These are phyloP conservation scores for Macrobrachium rosenbergii DNA, from an alignment of 1,140 invertebrate species.

Conservation along the genomic window DNA sequence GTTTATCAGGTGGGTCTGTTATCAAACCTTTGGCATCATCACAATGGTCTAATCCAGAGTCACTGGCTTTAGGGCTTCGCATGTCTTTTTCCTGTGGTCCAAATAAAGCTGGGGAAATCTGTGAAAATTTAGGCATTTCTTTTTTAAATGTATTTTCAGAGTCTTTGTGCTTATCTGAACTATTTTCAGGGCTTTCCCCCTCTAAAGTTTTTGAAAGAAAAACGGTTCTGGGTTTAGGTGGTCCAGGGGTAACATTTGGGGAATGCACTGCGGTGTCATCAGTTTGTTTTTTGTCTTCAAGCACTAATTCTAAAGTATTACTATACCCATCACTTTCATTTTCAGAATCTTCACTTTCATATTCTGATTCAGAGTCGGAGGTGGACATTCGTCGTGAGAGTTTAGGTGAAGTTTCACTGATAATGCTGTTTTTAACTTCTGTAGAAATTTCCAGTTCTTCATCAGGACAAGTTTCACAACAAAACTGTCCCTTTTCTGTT, in stretches of 20 bases:
- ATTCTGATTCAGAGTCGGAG: conserved; percentile 31
- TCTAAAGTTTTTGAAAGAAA: conserved; percentile 61
- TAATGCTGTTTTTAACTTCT: conserved; percentile 4
- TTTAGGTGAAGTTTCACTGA: not conserved
- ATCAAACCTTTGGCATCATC: conserved; percentile 32
- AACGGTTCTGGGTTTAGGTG: conserved; percentile 58
- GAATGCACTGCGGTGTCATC: not conserved
- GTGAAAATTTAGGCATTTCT: conserved; percentile 22
- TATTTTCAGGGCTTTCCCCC: not conserved
- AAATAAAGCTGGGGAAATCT: conserved; percentile 54
- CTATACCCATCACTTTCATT: conserved; percentile 40
- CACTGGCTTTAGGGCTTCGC: not conserved
- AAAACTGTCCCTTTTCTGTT: conserved; percentile 81
- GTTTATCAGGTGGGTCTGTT: conserved; percentile 38
- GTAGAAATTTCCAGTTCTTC: conserved; percentile 31
- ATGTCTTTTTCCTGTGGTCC: conserved; percentile 2
- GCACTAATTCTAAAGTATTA: conserved; percentile 8
- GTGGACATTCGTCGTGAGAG: conserved; percentile 2
- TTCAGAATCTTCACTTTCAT: conserved; percentile 47
- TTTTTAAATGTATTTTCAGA: not conserved
- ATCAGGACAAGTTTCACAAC: conserved; percentile 83
- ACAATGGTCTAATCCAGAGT: conserved; percentile 15
- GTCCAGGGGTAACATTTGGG: conserved; percentile 22
- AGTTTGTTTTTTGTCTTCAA: conserved; percentile 2
- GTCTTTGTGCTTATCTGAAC: not conserved